phyloP scores from a whole-genome alignment of 2,113 vertebrate species.

The Odontesthes bonariensis region DNA sequence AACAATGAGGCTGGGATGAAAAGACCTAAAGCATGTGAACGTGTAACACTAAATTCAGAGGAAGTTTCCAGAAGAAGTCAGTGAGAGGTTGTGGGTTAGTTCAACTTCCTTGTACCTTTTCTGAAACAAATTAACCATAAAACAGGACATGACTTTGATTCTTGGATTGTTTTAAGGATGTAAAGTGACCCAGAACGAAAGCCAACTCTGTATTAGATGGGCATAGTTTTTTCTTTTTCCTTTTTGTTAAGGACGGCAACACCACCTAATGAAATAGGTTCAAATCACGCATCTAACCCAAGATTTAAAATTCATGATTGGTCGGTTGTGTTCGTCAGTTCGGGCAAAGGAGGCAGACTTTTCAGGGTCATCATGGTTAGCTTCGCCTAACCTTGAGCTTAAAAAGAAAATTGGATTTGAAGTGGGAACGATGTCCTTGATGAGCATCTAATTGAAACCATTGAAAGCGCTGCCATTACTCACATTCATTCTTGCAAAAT shows the following conservation, averaged over 20 bases:
- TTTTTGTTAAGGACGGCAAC: too few relatives aligned
- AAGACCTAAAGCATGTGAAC: background rate
- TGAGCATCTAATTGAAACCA: constrained; percentile 24
- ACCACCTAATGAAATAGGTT: background rate
- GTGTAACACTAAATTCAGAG: background rate
- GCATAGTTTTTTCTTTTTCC: too few relatives aligned
- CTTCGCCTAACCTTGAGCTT: background rate
- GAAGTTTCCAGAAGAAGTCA: background rate
- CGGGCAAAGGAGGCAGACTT: background rate
- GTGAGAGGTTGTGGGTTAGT: background rate
- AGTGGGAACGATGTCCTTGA: constrained; percentile 25
- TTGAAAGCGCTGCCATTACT: background rate
- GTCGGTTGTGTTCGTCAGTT: background rate
- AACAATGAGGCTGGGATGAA: background rate
- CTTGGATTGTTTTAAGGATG: background rate
- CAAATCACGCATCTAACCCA: background rate
- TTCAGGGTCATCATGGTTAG: background rate
- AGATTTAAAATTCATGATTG: background rate
- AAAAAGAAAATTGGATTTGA: constrained; percentile 30
- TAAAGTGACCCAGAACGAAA: background rate
- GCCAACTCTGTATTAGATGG: too few relatives aligned
- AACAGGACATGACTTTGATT: background rate
- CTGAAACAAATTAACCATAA: background rate
- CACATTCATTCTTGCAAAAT: constrained; percentile 18
- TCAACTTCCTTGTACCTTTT: background rate